These are phyloP conservation scores for Cyphomyrmex costatus DNA, from an alignment of 1,140 invertebrate genomes.

Conservation along the genomic window DNA sequence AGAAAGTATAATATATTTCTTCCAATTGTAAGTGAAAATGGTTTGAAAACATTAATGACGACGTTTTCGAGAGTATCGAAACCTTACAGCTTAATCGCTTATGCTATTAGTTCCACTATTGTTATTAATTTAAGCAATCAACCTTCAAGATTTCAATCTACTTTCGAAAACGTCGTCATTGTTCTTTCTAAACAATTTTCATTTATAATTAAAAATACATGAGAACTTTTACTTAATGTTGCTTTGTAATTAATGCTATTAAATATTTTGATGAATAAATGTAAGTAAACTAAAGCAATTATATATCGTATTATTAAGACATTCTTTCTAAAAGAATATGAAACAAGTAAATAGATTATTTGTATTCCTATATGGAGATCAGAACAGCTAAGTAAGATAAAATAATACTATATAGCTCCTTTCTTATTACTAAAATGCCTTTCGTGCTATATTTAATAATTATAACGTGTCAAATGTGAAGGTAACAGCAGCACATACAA, in stretches of 20 bases:
- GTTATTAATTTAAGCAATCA: background rate
- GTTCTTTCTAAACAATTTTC: background rate
- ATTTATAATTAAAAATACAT: background rate
- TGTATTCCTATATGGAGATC: no score
- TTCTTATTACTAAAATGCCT: constrained; percentile 6
- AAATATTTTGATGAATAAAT: background rate
- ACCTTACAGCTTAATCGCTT: background rate
- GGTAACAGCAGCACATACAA: background rate
- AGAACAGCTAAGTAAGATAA: no score
- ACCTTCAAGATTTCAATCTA: background rate
- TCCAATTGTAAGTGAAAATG: background rate
- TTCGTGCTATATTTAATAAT: constrained; percentile 22
- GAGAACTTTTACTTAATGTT: constrained; percentile 2
- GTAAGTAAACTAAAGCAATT: no score
- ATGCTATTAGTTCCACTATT: background rate
- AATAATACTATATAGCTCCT: no score
- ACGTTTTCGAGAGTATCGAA: background rate
- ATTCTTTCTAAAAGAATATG: no score
- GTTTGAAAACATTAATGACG: background rate
- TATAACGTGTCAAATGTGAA: background rate
- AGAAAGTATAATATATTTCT: background rate
- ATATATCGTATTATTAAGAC: no score
- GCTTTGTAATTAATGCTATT: background rate
- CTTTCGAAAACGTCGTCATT: background rate
- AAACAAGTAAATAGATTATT: no score